Percentiles rank a stretch among this genome's conserved stretches.
These are phyloP conservation scores for Leptestheria dahalacensis DNA, from an alignment of 1,140 invertebrate species.

Conservation along the genomic window DNA sequence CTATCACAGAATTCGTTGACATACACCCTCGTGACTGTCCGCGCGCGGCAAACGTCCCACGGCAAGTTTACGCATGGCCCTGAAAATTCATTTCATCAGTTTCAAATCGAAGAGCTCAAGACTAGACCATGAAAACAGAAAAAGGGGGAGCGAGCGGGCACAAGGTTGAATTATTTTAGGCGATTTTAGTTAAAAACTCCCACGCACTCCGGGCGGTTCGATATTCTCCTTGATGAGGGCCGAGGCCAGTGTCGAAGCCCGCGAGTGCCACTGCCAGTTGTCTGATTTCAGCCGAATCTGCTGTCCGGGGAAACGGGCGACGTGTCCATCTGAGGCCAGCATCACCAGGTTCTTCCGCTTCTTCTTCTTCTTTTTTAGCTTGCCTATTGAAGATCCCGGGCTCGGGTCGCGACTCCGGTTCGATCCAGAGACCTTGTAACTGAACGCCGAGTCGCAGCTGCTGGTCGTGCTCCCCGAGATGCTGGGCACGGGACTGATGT, in stretches of 20 bases:
- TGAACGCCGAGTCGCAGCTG: slow-evolving; percentile 10
- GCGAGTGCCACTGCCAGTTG: slow-evolving; percentile 26
- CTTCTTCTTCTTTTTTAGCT: slow-evolving; percentile 4
- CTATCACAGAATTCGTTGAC: neutral
- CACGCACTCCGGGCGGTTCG: slow-evolving; percentile 1
- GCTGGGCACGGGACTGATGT: neutral
- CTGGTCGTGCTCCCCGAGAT: slow-evolving; percentile 6
- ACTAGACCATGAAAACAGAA: neutral
- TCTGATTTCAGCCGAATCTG: slow-evolving; percentile 21
- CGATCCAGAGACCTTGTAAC: neutral
- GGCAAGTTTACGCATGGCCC: neutral
- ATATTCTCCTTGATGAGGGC: slow-evolving; percentile 1
- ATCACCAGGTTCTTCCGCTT: slow-evolving; percentile 1
- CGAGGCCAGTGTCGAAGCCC: neutral
- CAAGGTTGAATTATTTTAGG: too few relatives aligned
- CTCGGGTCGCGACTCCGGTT: slow-evolving; percentile 1
- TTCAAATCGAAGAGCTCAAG: too few relatives aligned
- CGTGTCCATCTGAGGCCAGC: too few relatives aligned
- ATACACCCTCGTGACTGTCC: neutral
- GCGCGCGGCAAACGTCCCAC: neutral
- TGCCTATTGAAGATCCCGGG: neutral
- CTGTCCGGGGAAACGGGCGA: slow-evolving; percentile 4
- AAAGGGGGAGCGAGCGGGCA: too few relatives aligned
- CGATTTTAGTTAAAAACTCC: slow-evolving; percentile 2
- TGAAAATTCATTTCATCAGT: too few relatives aligned